Percentiles rank a stretch among this genome's conserved stretches.
These are phyloP conservation scores for Epinotia bilunana DNA, from an alignment of 2,888 invertebrate species.

Conservation along the genomic window DNA sequence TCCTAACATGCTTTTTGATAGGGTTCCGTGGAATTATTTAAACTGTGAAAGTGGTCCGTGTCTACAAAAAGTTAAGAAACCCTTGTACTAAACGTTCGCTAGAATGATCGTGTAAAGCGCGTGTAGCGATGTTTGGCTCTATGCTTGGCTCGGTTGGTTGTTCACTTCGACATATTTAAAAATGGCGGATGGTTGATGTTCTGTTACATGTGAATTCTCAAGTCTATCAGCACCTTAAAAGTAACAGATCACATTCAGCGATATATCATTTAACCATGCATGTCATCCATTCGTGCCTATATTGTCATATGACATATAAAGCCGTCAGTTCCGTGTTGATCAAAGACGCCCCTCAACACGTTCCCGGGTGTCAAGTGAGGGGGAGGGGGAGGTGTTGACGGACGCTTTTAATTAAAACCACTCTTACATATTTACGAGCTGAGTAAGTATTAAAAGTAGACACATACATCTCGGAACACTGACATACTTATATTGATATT, in stretches of 20 bases:
- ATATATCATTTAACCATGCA: not conserved
- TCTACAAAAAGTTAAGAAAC: no score
- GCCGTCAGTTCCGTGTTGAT: conserved; percentile 5
- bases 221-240: not conserved
- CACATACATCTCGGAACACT: not conserved
- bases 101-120: no score
- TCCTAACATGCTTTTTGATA: no score
- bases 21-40: no score
- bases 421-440: conserved; percentile 45
- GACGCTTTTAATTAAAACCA: conserved; percentile 46
- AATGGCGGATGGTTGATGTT: no score
- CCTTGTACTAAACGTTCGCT: no score
- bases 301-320: conserved; percentile 11
- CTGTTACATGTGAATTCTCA: no score
- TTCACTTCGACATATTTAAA: no score
- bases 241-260: not conserved
- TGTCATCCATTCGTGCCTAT: not conserved
- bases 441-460: not conserved
- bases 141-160: no score
- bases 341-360: conserved; percentile 23
- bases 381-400: conserved; percentile 31
- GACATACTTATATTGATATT: not conserved
- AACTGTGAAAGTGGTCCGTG: no score
- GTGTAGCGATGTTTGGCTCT: no score
- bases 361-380: conserved; percentile 27